Base-by-base conservation (phyloP, 2,888 invertebrate genomes). In the Trichopoda pennipes region DNA sequence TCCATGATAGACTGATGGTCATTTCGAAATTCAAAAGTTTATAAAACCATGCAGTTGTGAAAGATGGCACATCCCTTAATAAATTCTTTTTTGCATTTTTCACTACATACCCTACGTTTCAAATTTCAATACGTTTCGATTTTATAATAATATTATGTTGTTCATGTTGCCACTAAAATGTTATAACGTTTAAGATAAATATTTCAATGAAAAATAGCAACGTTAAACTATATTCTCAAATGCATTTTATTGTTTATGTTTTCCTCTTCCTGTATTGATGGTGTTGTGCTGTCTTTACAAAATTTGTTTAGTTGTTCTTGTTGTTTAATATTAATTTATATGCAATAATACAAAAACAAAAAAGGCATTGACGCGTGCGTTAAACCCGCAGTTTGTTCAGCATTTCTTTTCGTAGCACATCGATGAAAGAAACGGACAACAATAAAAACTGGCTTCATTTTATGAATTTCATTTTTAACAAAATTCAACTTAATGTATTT, bases 351-450 rank as follows among this genome's bases (percentile, higher is more conserved):
- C n/a, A 78, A 74, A 21, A 73, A 49, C 35, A 61, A 28, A 81
- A 75, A 79, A 81, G 73, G 56, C 80, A 77, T 76, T 84, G 84
- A 81, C 80, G 83, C 83, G 84, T 83, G 85, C 80, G 83, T 84
- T 85, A 83, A 83, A 83, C 85, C 84, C 85, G 84, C 83, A 85
- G 81, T 75, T 80, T 81, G 44, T 80, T 64, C 60, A 51, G 77
- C 42, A 44, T 44, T 38, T 38, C 14, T 12, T 38, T 14, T n/a
- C 42, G 14, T 44, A 44, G 12, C 38, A 38, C 38, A 38, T 28
- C 28, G 28, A 28, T 6, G 6, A 6, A 28, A 28, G 28, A 28
- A 28, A 28, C 7, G 28, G 8, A 28, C 28, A 28, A 6, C 8
- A 38, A 38, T 14, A 68, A 63, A 68, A 64, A 70, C 70, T 49